Percentiles rank a stretch among this genome's conserved stretches.
Conservation (phyloP, 2,113 vertebrate genomes). For the Odocoileus virginianus region DNA sequence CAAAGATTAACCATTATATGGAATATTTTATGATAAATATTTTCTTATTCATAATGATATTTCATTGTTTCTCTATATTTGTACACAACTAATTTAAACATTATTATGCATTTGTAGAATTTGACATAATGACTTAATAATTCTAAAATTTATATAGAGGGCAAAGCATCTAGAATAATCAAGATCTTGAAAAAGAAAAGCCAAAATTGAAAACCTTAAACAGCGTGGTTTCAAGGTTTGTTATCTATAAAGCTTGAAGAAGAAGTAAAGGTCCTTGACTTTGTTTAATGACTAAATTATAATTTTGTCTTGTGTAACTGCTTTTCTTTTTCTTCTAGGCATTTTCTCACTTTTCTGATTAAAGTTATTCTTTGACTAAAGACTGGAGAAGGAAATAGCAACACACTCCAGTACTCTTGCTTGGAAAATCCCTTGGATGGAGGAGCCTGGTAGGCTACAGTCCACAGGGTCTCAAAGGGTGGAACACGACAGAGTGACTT, state of each 20-base stretch:
- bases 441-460: no score
- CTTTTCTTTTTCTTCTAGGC: not conserved
- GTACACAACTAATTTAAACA: not conserved
- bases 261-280: not conserved
- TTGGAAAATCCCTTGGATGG: no score
- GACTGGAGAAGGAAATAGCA: not conserved
- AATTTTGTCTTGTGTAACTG: not conserved
- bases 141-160: not conserved
- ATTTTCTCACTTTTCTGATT: not conserved
- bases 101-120: not conserved
- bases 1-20: not conserved
- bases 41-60: not conserved
- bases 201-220: not conserved
- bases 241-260: not conserved
- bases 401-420: no score
- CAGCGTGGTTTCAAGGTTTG: not conserved
- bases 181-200: not conserved
- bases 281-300: not conserved
- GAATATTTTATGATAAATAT: not conserved
- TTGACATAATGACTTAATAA: not conserved
- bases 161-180: not conserved
- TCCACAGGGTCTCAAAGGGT: no score
- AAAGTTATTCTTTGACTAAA: not conserved
- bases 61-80: not conserved
- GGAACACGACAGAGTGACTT: no score